These are phyloP conservation scores for Nomada hirtipes DNA, from an alignment of 2,888 invertebrate species.

Conservation along the genomic window DNA sequence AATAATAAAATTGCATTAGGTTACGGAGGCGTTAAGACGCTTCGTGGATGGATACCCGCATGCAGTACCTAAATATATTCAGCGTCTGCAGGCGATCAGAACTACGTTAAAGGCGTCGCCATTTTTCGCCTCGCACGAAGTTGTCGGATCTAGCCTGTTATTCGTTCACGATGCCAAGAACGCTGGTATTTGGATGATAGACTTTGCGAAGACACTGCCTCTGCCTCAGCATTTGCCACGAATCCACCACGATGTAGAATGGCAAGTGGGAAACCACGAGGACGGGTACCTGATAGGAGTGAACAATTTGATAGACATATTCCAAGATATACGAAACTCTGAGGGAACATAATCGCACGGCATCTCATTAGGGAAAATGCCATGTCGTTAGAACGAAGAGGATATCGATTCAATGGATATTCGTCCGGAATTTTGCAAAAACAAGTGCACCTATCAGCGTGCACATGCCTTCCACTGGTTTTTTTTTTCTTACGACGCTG, in stretches of 20 bases:
- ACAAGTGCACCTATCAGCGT: too few species aligned
- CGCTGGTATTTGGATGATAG: constrained; percentile 98
- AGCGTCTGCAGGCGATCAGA: constrained; percentile 93
- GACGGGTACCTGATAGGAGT: constrained; percentile 97
- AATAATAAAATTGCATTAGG: constrained; percentile 78
- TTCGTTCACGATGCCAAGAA: constrained; percentile 96
- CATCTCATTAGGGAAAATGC: background rate
- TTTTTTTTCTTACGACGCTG: background rate
- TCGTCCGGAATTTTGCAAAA: background rate
- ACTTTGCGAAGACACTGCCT: constrained; percentile 97
- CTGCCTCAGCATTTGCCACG: constrained; percentile 89
- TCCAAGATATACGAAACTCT: constrained; percentile 86
- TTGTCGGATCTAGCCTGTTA: constrained; percentile 96
- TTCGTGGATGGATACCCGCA: constrained; percentile 93
- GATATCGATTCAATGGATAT: constrained; percentile 3
- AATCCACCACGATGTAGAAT: constrained; percentile 92
- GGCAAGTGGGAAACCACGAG: constrained; percentile 98
- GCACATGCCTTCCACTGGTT: background rate
- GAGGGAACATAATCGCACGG: constrained; percentile 50
- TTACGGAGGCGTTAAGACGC: constrained; percentile 91
- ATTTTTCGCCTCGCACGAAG: constrained; percentile 96
- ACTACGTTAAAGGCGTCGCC: constrained; percentile 93
- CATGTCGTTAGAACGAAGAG: constrained; percentile 1
- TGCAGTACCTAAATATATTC: constrained; percentile 92
- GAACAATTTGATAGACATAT: constrained; percentile 94